Conservation (phyloP, 1,140 invertebrate species). For the Drosophila eugracilis region DNA sequence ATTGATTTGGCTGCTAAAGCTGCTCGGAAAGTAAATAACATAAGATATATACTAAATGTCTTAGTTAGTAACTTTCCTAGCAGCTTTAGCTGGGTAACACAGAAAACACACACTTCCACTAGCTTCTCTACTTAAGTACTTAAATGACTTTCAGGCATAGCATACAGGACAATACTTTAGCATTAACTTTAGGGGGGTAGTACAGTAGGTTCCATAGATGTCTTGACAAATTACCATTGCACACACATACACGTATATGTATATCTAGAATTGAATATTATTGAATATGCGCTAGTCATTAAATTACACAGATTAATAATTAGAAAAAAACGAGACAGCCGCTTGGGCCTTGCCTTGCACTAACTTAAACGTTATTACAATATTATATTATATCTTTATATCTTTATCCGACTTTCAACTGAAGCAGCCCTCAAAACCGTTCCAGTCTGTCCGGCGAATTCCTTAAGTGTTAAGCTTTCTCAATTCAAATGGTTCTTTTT, state of each 20-base stretch:
- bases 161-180: slow-evolving; percentile 74
- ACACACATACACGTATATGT: slow-evolving; percentile 33
- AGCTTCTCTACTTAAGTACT: slow-evolving; percentile 71
- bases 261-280: slow-evolving; percentile 55
- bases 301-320: slow-evolving; percentile 68
- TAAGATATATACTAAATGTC: neutral
- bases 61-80: neutral
- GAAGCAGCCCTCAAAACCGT: slow-evolving; percentile 34
- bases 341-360: slow-evolving; percentile 3
- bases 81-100: slow-evolving; percentile 26
- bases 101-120: slow-evolving; percentile 35
- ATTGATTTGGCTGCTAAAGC: slow-evolving; percentile 34
- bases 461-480: slow-evolving; percentile 46
- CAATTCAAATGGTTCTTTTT: slow-evolving; percentile 42
- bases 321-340: slow-evolving; percentile 32
- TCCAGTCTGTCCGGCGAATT: slow-evolving; percentile 73
- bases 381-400: slow-evolving; percentile 31
- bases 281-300: slow-evolving; percentile 47
- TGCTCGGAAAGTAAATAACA: neutral
- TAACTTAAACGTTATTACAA: slow-evolving; percentile 60
- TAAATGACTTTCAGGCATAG: slow-evolving; percentile 68
- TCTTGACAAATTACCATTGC: slow-evolving; percentile 55
- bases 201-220: slow-evolving; percentile 47
- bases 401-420: slow-evolving; percentile 26
- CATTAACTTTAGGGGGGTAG: slow-evolving; percentile 37